Conservation (phyloP, 2,888 invertebrate species). For the Tetramorium bicarinatum region DNA sequence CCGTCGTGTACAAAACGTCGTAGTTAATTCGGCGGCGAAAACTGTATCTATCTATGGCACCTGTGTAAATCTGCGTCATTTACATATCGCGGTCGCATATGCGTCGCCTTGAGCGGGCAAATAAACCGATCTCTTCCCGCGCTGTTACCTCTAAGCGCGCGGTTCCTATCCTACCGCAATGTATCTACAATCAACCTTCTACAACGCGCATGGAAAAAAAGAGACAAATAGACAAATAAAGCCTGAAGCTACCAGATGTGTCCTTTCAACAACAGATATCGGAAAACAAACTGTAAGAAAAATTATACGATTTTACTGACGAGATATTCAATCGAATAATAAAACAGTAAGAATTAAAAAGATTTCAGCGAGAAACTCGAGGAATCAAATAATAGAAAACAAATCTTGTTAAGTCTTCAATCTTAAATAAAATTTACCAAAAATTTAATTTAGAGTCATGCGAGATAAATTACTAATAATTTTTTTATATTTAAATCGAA, state of each 20-base stretch:
- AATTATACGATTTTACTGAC: not conserved
- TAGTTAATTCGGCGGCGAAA: slow-evolving; percentile 55
- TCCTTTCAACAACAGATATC: not conserved
- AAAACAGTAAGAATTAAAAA: not conserved
- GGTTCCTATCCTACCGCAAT: slow-evolving; percentile 63
- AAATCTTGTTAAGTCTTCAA: not conserved
- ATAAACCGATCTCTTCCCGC: slow-evolving; percentile 48
- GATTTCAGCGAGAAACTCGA: not conserved
- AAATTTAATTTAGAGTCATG: not conserved
- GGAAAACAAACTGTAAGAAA: not conserved
- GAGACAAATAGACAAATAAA: not conserved
- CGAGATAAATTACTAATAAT: not conserved
- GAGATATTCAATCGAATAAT: not conserved
- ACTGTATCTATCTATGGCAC: slow-evolving; percentile 49
- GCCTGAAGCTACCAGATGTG: not conserved
- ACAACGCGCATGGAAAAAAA: not conserved
- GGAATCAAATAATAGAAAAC: not conserved
- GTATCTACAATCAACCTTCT: slow-evolving; percentile 24
- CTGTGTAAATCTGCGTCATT: slow-evolving; percentile 70
- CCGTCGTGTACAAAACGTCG: slow-evolving; percentile 31
- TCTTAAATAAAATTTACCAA: not conserved
- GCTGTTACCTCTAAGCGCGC: slow-evolving; percentile 26
- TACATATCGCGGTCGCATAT: slow-evolving; percentile 65
- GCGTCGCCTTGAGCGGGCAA: slow-evolving; percentile 48
- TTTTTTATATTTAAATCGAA: not conserved